A percentile compares a stretch with the other conserved stretches of the same genome.
phyloP scores from a whole-genome alignment of 2,888 invertebrate genomes.

The Caprella mutica region DNA sequence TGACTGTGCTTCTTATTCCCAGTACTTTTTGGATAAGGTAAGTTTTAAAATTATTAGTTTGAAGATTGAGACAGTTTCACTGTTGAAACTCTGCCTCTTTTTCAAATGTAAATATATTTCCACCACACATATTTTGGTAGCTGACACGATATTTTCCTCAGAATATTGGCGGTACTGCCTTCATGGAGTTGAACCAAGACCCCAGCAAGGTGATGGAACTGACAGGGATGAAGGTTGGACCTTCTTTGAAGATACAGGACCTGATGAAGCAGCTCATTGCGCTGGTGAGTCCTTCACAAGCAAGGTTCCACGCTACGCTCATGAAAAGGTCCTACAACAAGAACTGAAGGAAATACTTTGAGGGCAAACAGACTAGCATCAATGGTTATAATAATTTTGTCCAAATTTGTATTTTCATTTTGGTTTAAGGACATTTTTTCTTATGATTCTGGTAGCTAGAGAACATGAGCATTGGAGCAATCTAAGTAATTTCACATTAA shows the following conservation, averaged over 20 bases:
- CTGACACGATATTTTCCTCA: slow-evolving; percentile 43
- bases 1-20: slow-evolving; percentile 56
- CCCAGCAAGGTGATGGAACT: slow-evolving; percentile 83
- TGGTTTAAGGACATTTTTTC: too few relatives aligned
- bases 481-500: too few relatives aligned
- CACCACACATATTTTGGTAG: too few relatives aligned
- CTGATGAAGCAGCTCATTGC: slow-evolving; percentile 81
- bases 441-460: too few relatives aligned
- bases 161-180: slow-evolving; percentile 67
- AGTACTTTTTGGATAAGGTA: slow-evolving; percentile 49
- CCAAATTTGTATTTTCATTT: too few relatives aligned
- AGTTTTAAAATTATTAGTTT: slow-evolving; percentile 26
- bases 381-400: too few relatives aligned
- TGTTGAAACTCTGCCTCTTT: slow-evolving; percentile 3
- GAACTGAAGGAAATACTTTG: too few relatives aligned
- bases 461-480: too few relatives aligned
- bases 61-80: background rate
- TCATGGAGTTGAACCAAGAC: slow-evolving; percentile 55
- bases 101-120: too few relatives aligned
- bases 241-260: slow-evolving; percentile 83
- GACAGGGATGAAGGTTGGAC: slow-evolving; percentile 86
- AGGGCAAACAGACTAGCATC: too few relatives aligned
- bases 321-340: too few relatives aligned
- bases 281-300: slow-evolving; percentile 64
- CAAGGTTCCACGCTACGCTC: slow-evolving; percentile 42